phyloP scores from a whole-genome alignment of 2,888 invertebrate genomes.

The Caenorhabditis virilis region DNA sequence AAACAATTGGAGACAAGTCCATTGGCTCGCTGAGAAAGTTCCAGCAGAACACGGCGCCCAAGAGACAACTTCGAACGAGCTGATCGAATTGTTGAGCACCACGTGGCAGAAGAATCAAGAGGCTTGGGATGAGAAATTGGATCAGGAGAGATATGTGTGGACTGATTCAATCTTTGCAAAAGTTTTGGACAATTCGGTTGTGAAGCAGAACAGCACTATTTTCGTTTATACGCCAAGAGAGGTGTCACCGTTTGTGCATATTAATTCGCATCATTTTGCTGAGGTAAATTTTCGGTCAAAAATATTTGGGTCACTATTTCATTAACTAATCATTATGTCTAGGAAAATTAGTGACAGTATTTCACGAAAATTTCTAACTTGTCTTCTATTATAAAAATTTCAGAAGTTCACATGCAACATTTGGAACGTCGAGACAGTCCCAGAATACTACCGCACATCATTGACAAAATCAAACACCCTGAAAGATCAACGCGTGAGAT shows the following conservation, averaged over 20 bases:
- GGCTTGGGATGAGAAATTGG: conserved; percentile 55
- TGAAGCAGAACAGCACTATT: conserved; percentile 43
- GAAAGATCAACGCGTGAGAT: conserved; percentile 56
- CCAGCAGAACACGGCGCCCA: conserved; percentile 47
- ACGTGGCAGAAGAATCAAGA: conserved; percentile 56
- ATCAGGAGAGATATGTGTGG: conserved; percentile 56
- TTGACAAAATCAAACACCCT: conserved; percentile 59
- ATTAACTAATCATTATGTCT: too few species aligned
- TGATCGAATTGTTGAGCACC: conserved; percentile 40
- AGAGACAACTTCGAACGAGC: conserved; percentile 32
- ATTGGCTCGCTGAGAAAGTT: conserved; percentile 66
- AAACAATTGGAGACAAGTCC: conserved; percentile 67
- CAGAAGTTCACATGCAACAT: conserved; percentile 50
- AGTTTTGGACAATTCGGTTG: conserved; percentile 27
- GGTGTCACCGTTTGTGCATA: conserved; percentile 49
- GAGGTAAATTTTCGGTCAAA: conserved; percentile 26
- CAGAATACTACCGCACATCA: conserved; percentile 60
- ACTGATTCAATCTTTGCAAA: conserved; percentile 49
- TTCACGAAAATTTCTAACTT: neutral
- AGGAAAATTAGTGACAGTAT: too few species aligned
- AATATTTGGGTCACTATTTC: neutral
- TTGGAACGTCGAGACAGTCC: conserved; percentile 61
- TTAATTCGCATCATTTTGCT: conserved; percentile 58
- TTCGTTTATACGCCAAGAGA: conserved; percentile 56
- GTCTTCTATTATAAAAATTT: neutral